Conservation (phyloP, 1,140 invertebrate genomes). For the Drosophila navojoa region DNA sequence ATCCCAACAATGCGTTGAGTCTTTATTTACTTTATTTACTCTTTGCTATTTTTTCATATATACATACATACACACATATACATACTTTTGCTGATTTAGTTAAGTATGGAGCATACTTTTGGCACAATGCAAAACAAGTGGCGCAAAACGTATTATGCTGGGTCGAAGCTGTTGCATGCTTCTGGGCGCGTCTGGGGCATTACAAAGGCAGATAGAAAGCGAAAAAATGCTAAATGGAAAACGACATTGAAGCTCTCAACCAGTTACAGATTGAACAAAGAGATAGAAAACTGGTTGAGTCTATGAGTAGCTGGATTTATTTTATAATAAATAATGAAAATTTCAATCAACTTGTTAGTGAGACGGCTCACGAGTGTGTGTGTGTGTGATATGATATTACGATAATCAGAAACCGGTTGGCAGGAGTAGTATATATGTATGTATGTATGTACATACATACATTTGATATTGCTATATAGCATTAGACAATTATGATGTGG, state of each 20-base stretch:
- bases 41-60: constrained; percentile 4
- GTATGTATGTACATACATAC: not conserved
- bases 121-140: constrained; percentile 37
- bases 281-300: constrained; percentile 50
- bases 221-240: not conserved
- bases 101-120: constrained; percentile 31
- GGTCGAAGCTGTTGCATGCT: constrained; percentile 64
- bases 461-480: not conserved
- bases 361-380: constrained; percentile 10
- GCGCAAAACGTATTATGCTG: constrained; percentile 9
- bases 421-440: not conserved
- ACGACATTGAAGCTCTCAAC: constrained; percentile 5
- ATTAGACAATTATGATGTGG: too few relatives aligned
- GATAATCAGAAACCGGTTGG: constrained; percentile 33
- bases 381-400: constrained; percentile 5
- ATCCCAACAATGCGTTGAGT: constrained; percentile 5
- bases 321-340: constrained; percentile 37
- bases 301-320: constrained; percentile 21
- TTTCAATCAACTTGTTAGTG: constrained; percentile 68
- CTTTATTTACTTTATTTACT: constrained; percentile 14
- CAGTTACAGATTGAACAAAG: constrained; percentile 23
- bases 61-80: too few relatives aligned
- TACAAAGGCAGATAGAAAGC: not conserved
- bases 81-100: constrained; percentile 12
- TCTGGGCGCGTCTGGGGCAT: constrained; percentile 17